Base-by-base conservation (phyloP, 2,797 vertebrate species). In the Calcarius lapponicus region DNA sequence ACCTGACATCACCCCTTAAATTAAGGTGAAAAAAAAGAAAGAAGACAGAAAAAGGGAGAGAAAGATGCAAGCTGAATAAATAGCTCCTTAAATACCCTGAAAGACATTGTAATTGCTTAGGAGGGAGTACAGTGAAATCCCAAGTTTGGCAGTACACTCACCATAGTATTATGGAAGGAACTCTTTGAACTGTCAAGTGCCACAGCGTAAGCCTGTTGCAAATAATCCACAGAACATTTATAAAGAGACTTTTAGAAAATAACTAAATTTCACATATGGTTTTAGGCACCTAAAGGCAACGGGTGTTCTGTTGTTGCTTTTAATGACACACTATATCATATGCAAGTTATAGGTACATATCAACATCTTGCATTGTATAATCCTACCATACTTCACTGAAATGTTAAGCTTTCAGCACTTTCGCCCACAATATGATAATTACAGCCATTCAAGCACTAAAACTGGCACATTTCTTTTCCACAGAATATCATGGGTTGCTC, bases 341-440 rank as follows among this genome's bases (percentile, higher is more conserved):
- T 64, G 54, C 32, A 90, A 95, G 70, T 81, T 95, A 81, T 86
- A 90, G 85, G 91, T 94, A 79, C 70, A 17, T 38, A 92, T 79
- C 92, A 94, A 81, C 91, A 90, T 92, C 80, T 94, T 96, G 36
- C 58, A 93, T 93, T 94, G 89, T 92, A 90, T 93, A 96, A 97
- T 86, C 82, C 89, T 64, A 75, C 82, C 91, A 95, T 47, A 78
- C 64, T 92, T 95, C 76, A 70, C 82, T 79, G 70, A 97, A 96
- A 96, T 96, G 95, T 95, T 95, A 94, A 86, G 95, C 95, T 97
- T 96, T 96, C 96, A 96, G 95, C 93, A 92, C 96, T 90, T 61
- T 93, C 95, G 76, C 95, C 95, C 86, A 95, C 93, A 93, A 45
- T 92, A 96, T 94, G 93, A 56, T 96, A 96, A 96, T 97, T 95